phyloP scores from a whole-genome alignment of 2,797 vertebrate genomes.

The Anguilla anguilla region DNA sequence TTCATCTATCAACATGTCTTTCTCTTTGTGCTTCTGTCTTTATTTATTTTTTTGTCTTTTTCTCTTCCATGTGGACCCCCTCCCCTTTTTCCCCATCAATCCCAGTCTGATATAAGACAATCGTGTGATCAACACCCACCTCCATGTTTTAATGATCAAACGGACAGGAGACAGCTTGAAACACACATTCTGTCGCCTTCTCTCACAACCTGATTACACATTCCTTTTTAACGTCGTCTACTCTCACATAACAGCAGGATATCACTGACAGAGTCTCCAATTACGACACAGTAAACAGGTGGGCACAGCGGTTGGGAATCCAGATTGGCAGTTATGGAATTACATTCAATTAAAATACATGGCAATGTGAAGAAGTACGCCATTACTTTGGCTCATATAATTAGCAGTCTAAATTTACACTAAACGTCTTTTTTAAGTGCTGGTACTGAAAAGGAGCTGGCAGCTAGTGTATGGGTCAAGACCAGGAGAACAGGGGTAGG shows the following conservation, averaged over 20 bases:
- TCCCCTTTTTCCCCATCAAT: background rate
- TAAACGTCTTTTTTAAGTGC: background rate
- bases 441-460: background rate
- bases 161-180: background rate
- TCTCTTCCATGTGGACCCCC: background rate
- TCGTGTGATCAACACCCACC: background rate
- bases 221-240: background rate
- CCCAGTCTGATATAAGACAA: background rate
- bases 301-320: background rate
- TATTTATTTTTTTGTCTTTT: background rate
- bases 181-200: background rate
- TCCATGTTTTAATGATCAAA: constrained; percentile 7
- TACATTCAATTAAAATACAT: background rate
- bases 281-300: background rate
- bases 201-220: background rate
- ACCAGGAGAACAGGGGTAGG: background rate
- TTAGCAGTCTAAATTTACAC: background rate
- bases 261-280: background rate
- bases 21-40: background rate
- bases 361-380: background rate
- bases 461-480: background rate
- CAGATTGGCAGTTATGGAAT: background rate
- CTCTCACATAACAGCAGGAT: background rate
- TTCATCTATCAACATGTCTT: background rate
- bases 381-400: background rate